Conservation (phyloP, 2,888 invertebrate genomes). For the Abrostola tripartita region DNA sequence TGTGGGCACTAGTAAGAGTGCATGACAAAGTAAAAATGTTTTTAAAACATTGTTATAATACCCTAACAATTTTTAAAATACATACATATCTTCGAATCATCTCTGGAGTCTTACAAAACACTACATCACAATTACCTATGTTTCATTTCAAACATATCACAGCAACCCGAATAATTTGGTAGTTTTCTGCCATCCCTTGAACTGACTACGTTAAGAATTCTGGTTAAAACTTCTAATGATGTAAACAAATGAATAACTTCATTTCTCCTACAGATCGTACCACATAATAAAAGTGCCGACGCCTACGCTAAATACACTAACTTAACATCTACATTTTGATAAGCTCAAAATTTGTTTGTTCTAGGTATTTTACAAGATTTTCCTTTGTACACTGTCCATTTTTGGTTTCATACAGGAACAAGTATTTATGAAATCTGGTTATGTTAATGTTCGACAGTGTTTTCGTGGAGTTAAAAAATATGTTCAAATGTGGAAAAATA, state of each 20-base stretch:
- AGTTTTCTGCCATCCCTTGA: constrained; percentile 51
- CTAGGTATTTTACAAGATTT: constrained; percentile 60
- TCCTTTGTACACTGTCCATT: constrained; percentile 61
- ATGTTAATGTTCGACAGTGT: constrained; percentile 39
- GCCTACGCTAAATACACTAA: constrained; percentile 40
- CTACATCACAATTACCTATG: constrained; percentile 56
- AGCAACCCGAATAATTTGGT: constrained; percentile 66
- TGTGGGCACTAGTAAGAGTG: constrained; percentile 12
- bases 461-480: constrained; percentile 17
- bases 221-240: constrained; percentile 37
- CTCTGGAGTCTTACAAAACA: constrained; percentile 41
- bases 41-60: constrained; percentile 46
- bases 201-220: constrained; percentile 33
- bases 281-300: constrained; percentile 35
- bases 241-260: constrained; percentile 31
- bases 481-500: neutral
- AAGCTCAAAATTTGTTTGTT: constrained; percentile 63
- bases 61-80: constrained; percentile 40
- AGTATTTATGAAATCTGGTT: constrained; percentile 44
- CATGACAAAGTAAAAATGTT: constrained; percentile 27
- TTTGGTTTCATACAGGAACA: constrained; percentile 73
- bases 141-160: constrained; percentile 71
- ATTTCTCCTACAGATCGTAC: constrained; percentile 31
- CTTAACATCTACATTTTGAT: constrained; percentile 56
- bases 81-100: constrained; percentile 39